phyloP scores from a whole-genome alignment of 2,113 vertebrate genomes.

The Callipepla californica region DNA sequence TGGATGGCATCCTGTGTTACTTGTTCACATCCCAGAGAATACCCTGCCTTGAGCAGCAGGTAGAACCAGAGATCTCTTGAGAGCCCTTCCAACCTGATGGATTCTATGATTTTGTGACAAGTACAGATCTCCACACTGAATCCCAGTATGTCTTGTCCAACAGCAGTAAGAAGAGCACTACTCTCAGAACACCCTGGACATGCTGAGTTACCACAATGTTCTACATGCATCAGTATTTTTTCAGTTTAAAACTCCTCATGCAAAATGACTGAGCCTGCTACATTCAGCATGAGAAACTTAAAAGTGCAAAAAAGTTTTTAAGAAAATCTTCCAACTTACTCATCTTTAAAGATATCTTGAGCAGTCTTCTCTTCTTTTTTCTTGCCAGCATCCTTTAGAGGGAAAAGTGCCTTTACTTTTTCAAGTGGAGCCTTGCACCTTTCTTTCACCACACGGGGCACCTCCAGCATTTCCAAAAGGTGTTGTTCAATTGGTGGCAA shows the following conservation, averaged over 20 bases:
- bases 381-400: conserved; percentile 87
- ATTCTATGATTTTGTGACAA: not conserved
- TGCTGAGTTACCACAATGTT: not conserved
- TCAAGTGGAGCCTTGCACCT: conserved; percentile 82
- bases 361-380: conserved; percentile 89
- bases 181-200: not conserved
- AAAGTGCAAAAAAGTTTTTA: not conserved
- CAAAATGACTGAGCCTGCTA: not conserved
- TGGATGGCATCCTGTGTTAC: not conserved
- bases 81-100: not conserved
- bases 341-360: conserved; percentile 90
- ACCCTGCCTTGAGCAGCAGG: not conserved
- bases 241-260: not conserved
- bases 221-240: not conserved
- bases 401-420: conserved; percentile 87
- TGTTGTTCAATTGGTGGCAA: conserved; percentile 87
- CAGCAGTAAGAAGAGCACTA: not conserved
- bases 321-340: conserved; percentile 75
- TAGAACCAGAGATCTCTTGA: not conserved
- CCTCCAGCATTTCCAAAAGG: conserved; percentile 82
- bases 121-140: not conserved
- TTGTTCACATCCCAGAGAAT: not conserved
- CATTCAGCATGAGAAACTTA: not conserved
- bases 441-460: conserved; percentile 81
- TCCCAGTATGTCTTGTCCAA: not conserved